Conservation (phyloP, 2,113 vertebrate species). For the Rhea americana region DNA sequence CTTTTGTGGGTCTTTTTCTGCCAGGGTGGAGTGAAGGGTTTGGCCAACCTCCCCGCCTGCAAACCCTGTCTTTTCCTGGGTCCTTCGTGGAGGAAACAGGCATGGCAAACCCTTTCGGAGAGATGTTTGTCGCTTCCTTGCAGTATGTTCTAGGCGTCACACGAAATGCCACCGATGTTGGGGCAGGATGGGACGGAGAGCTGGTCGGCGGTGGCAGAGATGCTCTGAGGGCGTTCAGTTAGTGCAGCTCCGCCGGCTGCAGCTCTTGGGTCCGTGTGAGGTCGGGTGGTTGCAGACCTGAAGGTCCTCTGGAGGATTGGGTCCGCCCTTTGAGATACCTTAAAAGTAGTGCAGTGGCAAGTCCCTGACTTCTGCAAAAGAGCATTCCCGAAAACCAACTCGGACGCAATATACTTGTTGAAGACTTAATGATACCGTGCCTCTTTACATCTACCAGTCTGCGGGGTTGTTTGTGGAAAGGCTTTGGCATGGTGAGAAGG, state of each 20-base stretch:
- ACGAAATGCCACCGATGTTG: neutral
- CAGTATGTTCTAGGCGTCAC: neutral
- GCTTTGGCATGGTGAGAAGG: neutral
- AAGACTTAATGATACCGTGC: neutral
- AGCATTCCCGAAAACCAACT: neutral
- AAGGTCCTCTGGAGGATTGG: neutral
- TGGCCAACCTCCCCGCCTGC: neutral
- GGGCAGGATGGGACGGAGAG: neutral
- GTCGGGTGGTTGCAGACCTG: accelerated
- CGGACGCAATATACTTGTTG: neutral
- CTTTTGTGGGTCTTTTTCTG: slow-evolving; percentile 47
- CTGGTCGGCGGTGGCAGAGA: neutral
- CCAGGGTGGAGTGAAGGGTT: neutral
- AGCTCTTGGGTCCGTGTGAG: neutral
- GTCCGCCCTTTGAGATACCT: neutral
- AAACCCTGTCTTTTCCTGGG: neutral
- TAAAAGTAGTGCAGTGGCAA: neutral
- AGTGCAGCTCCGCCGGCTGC: accelerated
- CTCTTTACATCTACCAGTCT: neutral
- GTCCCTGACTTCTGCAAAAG: neutral
- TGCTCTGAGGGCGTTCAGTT: neutral
- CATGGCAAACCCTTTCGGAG: neutral
- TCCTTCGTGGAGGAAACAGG: neutral
- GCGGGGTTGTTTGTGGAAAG: neutral
- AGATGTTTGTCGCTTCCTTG: neutral